Evolutionary conservation across 2,113 vertebrate species (phyloP).

Genomic region (Heterocephalus glaber): DNA sequence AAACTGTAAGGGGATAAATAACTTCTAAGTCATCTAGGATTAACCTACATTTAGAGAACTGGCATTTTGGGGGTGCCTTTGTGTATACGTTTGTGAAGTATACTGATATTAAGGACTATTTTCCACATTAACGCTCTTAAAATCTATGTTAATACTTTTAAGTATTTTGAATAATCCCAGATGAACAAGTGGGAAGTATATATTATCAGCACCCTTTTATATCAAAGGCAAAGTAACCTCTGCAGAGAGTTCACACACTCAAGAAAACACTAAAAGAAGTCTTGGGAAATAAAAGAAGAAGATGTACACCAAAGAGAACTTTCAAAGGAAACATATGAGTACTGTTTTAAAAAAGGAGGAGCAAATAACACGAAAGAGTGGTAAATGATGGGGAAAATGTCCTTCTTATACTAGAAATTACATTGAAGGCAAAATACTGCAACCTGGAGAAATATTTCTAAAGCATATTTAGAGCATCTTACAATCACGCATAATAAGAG

Average conservation of each 20-base stretch:
- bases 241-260: neutral
- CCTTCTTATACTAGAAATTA: neutral
- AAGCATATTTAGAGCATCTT: neutral
- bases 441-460: neutral
- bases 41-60: neutral
- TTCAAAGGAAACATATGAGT: neutral
- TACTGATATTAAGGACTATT: neutral
- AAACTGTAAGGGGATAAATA: neutral
- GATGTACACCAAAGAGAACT: neutral
- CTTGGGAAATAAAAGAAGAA: neutral
- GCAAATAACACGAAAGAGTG: neutral
- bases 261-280: neutral
- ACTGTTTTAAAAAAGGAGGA: neutral
- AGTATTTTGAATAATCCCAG: neutral
- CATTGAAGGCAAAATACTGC: neutral
- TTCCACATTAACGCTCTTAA: neutral
- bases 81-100: neutral
- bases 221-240: neutral
- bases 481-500: neutral
- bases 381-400: neutral
- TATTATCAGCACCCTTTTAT: neutral
- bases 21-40: neutral
- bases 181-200: neutral
- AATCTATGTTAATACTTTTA: neutral
- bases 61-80: neutral